Evolutionary conservation across 1,140 invertebrate genomes (phyloP), one percentile per base, ranked within the genome.

Genomic region (Hirudo medicinalis): DNA sequence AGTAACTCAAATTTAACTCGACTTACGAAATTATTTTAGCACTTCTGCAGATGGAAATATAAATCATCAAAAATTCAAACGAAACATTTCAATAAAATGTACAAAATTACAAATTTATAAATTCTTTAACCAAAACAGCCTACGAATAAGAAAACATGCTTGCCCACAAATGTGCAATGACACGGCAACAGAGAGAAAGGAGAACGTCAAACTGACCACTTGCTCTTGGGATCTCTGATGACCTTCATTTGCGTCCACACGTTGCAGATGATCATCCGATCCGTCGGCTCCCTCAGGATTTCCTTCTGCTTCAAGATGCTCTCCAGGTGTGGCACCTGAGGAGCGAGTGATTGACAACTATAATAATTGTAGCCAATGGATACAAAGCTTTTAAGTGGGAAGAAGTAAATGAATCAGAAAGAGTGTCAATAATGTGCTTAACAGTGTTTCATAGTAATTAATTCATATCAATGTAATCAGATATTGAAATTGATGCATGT

Each of bases 201-300:
- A 36, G 32, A 36, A 36, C 32, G 32, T 36, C 32, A 32, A 53
- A 54, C 69, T n/a, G 5, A 81, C 83, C 83, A 84, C 75, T 84
- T 84, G 60, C 78, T 81, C 25, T 77, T 76, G 57, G 77, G 76
- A 54, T 82, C 76, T 15, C 81, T 73, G 36, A 80, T 76, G 3
- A 79, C 79, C 32, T 76, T 76, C 73, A 74, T 74, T 17, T 54
- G 40, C n/a, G 43, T 27, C 73, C 73, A 74, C 5, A 74, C 70
- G 25, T 66, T 55, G 53, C 73, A 74, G 29, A 71, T 49, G n/a
- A 74, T 27, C n/a, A 72, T 43, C 54, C 43, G 53, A 43, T 67
- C 22, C 20, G 20, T 29, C 32, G n/a, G 22, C 43, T 63, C 15
- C 73, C 57, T 5, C 69, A 66, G 22, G 71, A 54, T n/a, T 76